Conservation (phyloP, 2,888 invertebrate species). For the Piscicola geometra region DNA sequence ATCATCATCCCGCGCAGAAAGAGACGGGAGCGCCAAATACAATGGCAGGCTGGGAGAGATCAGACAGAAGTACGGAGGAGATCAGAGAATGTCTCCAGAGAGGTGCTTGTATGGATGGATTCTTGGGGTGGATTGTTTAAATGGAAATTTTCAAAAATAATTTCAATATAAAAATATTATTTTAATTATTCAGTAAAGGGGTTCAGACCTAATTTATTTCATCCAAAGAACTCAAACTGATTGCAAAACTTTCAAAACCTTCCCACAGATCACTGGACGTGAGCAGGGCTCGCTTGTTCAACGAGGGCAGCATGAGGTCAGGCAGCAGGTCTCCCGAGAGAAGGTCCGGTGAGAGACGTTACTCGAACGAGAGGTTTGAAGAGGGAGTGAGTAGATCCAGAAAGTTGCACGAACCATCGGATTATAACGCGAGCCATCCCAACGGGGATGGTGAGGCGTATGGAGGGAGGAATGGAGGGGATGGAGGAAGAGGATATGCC, state of each 20-base stretch:
- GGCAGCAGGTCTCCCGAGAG: conserved; percentile 9
- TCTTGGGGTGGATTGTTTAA: no score
- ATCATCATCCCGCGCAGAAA: neutral
- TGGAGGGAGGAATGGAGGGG: neutral
- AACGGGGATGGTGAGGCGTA: neutral
- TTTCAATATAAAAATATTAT: no score
- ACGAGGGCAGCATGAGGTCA: conserved; percentile 1
- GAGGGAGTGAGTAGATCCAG: no score
- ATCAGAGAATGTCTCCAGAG: conserved; percentile 1
- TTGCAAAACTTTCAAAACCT: neutral
- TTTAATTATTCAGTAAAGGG: no score
- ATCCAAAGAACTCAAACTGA: neutral
- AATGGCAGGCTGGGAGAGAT: neutral
- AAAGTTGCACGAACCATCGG: no score
- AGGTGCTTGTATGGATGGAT: no score
- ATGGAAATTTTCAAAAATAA: no score
- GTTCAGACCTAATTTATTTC: neutral
- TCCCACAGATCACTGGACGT: neutral
- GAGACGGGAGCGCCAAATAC: neutral
- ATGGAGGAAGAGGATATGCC: neutral
- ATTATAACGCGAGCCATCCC: no score
- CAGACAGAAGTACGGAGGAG: conserved; percentile 1
- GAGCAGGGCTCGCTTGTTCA: conserved; percentile 4
- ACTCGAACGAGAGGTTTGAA: neutral
- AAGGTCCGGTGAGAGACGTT: neutral